phyloP scores from a whole-genome alignment of 2,888 invertebrate species.

The Macrophya alboannulata region DNA sequence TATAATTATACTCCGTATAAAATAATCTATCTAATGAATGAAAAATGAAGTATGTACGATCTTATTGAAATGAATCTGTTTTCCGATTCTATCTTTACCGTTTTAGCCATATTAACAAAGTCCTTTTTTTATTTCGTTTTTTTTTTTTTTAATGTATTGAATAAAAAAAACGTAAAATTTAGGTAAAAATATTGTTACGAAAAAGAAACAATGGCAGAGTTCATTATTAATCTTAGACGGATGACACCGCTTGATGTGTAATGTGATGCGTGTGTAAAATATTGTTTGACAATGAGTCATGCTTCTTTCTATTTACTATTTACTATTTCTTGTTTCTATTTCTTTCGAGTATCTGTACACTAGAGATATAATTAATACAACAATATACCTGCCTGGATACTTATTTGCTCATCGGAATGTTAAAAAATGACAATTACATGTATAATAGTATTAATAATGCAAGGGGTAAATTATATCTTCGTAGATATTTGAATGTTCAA shows the following conservation, averaged over 20 bases:
- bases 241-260: too few relatives aligned
- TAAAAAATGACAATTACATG: constrained; percentile 9
- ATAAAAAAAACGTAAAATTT: background rate
- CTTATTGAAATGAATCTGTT: background rate
- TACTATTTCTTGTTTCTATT: background rate
- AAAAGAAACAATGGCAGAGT: too few relatives aligned
- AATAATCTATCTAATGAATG: constrained; percentile 4
- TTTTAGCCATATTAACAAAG: background rate
- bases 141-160: background rate
- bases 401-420: constrained; percentile 21
- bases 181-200: background rate
- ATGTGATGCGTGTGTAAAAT: background rate
- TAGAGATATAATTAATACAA: background rate
- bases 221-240: too few relatives aligned
- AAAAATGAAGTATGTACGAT: background rate
- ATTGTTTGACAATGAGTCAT: background rate
- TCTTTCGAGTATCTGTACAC: background rate
- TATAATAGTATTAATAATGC: background rate
- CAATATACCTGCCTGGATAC: background rate
- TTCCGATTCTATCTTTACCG: background rate
- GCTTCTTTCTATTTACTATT: background rate
- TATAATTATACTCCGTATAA: constrained; percentile 1
- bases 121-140: background rate
- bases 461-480: background rate
- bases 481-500: background rate